Base-by-base conservation (phyloP, 2,113 vertebrate species). In the Edolisoma coerulescens region DNA sequence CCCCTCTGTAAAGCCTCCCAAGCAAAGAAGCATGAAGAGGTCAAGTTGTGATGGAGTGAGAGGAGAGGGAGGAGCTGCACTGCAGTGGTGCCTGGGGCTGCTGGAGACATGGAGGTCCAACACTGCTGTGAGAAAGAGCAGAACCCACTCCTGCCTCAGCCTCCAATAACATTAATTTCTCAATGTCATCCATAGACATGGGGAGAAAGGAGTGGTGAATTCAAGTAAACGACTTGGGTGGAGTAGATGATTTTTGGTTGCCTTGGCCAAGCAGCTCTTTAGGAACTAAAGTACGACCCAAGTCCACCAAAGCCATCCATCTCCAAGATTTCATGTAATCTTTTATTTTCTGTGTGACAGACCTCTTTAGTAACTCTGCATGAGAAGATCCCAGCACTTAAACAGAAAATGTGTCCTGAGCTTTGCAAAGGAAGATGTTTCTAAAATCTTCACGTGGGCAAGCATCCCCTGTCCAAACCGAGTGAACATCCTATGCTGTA, bases 21-120 rank as follows among this genome's bases (percentile, higher is more conserved):
- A 41, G 60, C 30, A 59, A 33, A 1, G 10, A 64, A 60, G 16
- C 1, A 0, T 15, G 30, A 39, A 56, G 68, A 47, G 30, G 7
- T 19, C 44, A 7, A 3, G 7, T 39, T 0, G 0, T 47, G 47
- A 33, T 39, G 16, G 35, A 61, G 26, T 0, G 3, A 77, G 37
- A 5, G n/a, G 61, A 76, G 74, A 44, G 65, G 59, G 54, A 39
- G 47, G 49, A 73, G 12, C 12, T 52, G 35, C 41, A 7, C 21
- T 60, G 33, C 1, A 11, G 18, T 42, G 30, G 6, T 64, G 3
- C 14, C 41, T 47, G 49, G 32, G 32, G 24, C 28, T 59, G 41
- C 16, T 32, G 44, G 64, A 69, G 37, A 60, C 16, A 28, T 0
- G 3, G 12, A 45, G 18, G 12, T 56, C 28, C 32, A 75, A 26